Percentiles rank a stretch among this genome's conserved stretches.
These are phyloP conservation scores for Gobionotothen gibberifrons DNA, from an alignment of 2,797 vertebrate genomes.

Conservation along the genomic window DNA sequence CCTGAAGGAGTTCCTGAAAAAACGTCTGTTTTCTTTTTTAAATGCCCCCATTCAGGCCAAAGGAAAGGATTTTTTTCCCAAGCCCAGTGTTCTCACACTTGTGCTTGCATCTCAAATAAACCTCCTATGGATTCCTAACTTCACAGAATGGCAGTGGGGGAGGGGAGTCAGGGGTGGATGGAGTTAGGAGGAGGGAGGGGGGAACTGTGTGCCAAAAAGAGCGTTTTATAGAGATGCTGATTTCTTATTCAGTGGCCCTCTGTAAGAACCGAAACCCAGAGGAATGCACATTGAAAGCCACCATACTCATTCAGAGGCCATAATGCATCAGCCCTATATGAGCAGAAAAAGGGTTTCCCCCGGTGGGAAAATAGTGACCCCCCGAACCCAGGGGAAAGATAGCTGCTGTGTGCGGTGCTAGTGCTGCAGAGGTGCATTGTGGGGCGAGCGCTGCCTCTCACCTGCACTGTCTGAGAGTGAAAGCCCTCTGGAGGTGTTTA, in stretches of 20 bases:
- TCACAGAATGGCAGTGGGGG: constrained; percentile 73
- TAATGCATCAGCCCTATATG: constrained; percentile 84
- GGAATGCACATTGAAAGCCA: constrained; percentile 78
- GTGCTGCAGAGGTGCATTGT: constrained; percentile 81
- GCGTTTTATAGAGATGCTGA: constrained; percentile 87
- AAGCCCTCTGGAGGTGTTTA: constrained; percentile 77
- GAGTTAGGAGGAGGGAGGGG: constrained; percentile 17
- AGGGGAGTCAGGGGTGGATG: constrained; percentile 43
- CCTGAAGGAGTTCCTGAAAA: constrained; percentile 69
- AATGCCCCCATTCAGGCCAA: constrained; percentile 77
- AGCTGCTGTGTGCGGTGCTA: constrained; percentile 70
- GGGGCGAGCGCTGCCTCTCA: constrained; percentile 75
- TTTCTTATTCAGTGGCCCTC: constrained; percentile 83
- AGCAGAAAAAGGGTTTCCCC: constrained; percentile 86
- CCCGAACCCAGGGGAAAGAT: constrained; percentile 83
- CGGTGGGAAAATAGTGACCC: constrained; percentile 92
- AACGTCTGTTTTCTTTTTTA: constrained; percentile 74
- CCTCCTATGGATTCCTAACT: constrained; percentile 83
- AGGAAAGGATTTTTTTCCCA: constrained; percentile 75
- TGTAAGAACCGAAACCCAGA: constrained; percentile 74
- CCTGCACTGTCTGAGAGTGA: constrained; percentile 80
- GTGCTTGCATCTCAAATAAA: constrained; percentile 80
- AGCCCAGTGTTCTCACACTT: constrained; percentile 81
- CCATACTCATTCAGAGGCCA: constrained; percentile 81
- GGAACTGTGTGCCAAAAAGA: constrained; percentile 59